Conservation (phyloP, 1,140 invertebrate genomes). For the Pogonognathellus flavescens region DNA sequence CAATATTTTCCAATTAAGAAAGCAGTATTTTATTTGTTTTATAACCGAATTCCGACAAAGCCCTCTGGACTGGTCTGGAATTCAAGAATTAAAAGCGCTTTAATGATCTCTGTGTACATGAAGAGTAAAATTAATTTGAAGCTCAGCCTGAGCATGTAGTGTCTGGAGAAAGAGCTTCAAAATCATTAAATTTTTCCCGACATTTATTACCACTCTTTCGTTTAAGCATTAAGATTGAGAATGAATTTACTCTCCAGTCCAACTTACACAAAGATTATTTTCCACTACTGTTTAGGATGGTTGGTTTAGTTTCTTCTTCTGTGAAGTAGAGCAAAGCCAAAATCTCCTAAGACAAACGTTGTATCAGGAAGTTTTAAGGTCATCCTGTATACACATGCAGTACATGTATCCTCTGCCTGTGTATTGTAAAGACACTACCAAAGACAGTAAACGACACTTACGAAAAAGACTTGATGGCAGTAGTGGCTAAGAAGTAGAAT, state of each 20-base stretch:
- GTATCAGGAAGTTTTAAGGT: neutral
- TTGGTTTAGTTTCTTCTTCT: neutral
- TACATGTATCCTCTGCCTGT: no score
- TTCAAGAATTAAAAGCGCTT: slow-evolving; percentile 64
- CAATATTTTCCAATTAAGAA: slow-evolving; percentile 53
- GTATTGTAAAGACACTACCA: no score
- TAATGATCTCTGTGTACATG: slow-evolving; percentile 42
- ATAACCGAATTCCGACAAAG: slow-evolving; percentile 32
- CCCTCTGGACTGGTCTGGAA: slow-evolving; percentile 28
- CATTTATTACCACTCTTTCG: slow-evolving; percentile 18
- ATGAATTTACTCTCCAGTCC: slow-evolving; percentile 12
- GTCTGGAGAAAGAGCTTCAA: neutral
- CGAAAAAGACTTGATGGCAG: no score
- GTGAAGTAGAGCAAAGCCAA: slow-evolving; percentile 17
- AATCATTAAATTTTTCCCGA: slow-evolving; percentile 48
- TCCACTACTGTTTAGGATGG: neutral
- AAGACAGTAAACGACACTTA: no score
- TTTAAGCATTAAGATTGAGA: neutral
- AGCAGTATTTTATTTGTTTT: slow-evolving; percentile 36
- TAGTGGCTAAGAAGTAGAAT: no score
- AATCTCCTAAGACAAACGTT: slow-evolving; percentile 18
- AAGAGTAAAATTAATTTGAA: slow-evolving; percentile 51
- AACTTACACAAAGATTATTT: slow-evolving; percentile 2
- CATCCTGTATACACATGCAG: neutral
- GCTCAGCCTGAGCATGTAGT: neutral